Base-by-base conservation (phyloP, 2,888 invertebrate genomes). In the Aphrophora alni region DNA sequence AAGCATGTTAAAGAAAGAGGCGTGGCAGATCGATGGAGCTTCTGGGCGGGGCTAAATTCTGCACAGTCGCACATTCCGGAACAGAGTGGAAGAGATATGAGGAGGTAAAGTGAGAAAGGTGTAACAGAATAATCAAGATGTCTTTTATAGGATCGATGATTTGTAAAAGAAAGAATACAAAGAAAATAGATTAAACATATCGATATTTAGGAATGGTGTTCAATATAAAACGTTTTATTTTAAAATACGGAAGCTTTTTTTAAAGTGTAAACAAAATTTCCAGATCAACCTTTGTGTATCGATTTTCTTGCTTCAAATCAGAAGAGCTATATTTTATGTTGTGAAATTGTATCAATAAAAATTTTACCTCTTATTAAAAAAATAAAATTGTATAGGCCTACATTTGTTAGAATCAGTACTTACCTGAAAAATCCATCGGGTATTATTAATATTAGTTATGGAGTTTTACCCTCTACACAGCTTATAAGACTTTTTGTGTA, bases 1-100 rank as follows among this genome's bases (percentile, higher is more conserved):
- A 59, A 59, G 59, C 59, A 10, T 21, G 59, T 59, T 44, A 59
- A 59, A 59, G 59, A 59, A 59, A 59, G 59, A 59, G 59, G 59
- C 59, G 59, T 59, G 59, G 12, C 59, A 59, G 59, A 59, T 59
- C 59, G 59, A 59, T 59, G 59, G 59, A 59, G 59, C 59, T 59
- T 59, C 59, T 2, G 59, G 59, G 59, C 59, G 59, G n/a, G 59
- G 59, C 59, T 14, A 7, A 59, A 21, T 59, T n/a, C 59, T 10
- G 59, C 59, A 59, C 59, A 59, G 59, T 59, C 59, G 59, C 59
- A 59, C 21, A 21, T 59, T 8, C 21, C 21, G 21, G 21, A 21
- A 59, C 21, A 10, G 59, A 2, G 44, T 8, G 33, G 12, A 59
- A 59, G 8, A 5, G 59, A 59, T 59, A 59, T 21, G 21, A 59